Conservation (phyloP, 2,888 invertebrate genomes). For the Rugalucina vietnamica region DNA sequence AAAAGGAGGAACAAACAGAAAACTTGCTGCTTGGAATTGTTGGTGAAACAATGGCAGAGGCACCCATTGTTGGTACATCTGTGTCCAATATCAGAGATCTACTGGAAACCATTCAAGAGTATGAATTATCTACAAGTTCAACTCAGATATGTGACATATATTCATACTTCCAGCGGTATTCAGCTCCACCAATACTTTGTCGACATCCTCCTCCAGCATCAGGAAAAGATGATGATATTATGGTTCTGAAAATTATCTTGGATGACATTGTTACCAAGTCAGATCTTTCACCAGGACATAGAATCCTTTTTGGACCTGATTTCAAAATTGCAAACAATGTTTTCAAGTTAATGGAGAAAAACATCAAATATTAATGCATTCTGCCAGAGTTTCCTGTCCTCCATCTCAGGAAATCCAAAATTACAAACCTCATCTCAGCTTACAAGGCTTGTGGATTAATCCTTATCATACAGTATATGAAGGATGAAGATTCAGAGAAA, state of each 20-base stretch:
- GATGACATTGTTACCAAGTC: not conserved
- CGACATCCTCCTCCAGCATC: too few species aligned
- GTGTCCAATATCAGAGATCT: too few species aligned
- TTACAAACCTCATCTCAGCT: conserved; percentile 5
- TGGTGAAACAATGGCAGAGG: too few species aligned
- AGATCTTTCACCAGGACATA: not conserved
- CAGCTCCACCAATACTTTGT: too few species aligned
- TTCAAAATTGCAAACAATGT: conserved; percentile 4
- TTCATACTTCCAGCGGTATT: too few species aligned
- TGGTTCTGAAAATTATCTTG: not conserved
- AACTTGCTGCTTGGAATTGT: too few species aligned
- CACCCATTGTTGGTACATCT: too few species aligned
- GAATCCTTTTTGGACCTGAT: not conserved
- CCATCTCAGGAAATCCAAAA: conserved; percentile 8
- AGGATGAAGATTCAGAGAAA: not conserved
- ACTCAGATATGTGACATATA: too few species aligned
- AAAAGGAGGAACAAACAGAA: too few species aligned
- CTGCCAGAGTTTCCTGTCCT: conserved; percentile 7
- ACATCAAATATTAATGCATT: not conserved
- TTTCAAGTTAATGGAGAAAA: not conserved
- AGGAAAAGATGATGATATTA: not conserved
- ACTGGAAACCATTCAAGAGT: too few species aligned
- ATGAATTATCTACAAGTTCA: too few species aligned
- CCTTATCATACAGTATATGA: not conserved
- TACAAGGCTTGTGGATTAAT: not conserved